Evolutionary conservation across 2,888 invertebrate species (phyloP), one percentile per base, ranked within the genome.

Genomic region (Blastobasis adustella): DNA sequence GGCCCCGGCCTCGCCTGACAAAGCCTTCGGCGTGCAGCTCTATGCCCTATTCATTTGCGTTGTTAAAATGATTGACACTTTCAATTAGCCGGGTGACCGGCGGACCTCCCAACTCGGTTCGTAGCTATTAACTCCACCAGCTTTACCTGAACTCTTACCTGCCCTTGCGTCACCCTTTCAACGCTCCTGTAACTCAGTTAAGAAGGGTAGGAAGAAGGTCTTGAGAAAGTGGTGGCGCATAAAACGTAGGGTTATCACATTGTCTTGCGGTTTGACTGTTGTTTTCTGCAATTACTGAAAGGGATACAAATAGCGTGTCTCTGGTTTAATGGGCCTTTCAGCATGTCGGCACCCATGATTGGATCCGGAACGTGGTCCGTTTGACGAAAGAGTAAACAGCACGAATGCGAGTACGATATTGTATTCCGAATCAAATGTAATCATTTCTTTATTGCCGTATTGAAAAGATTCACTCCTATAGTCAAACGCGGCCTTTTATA

Each of bases 31-130:
- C 66, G 67, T 55, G 62, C 67, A 70, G 61, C 69, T 73, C 75
- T 79, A 76, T 79, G 77, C 81, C 76, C 83, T 81, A 85, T 87
- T 89, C 83, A 87, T 90, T 90, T 90, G 86, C 88, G 90, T 92
- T 92, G 92, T 92, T 92, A 92, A 90, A 89, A 90, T 93, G 93
- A 93, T 93, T 93, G 93, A 92, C 93, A 92, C 90, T 90, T 93
- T 92, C 93, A 93, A 93, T 93, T 93, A 93, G 92, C 82, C 79
- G 85, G 87, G 89, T 90, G 90, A 90, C 90, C 89, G 89, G 74
- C 79, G 81, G 87, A 90, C 88, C 89, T 89, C 89, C 89, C 89
- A 88, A 76, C 84, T 76, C 65, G 78, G 79, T 76, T 77, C 79
- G 74, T 73, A 75, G 74, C 76, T 71, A 77, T 76, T 76, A 74